phyloP scores from a whole-genome alignment of 2,888 invertebrate species.

The Junonia oenone region DNA sequence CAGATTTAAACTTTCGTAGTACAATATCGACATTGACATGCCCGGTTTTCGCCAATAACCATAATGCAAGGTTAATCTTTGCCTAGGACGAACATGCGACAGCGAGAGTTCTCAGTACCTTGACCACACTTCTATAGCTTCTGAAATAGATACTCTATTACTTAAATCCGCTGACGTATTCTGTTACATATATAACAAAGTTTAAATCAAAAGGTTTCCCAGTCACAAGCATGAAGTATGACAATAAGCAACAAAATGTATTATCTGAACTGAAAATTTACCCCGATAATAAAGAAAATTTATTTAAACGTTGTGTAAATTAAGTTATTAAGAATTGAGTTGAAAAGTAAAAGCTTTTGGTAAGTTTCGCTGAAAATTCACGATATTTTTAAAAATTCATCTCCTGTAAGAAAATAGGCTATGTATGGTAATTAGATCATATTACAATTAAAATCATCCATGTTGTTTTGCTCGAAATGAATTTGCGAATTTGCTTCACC shows the following conservation, averaged over 20 bases:
- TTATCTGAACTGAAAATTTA: background rate
- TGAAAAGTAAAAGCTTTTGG: background rate
- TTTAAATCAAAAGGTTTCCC: constrained; percentile 25
- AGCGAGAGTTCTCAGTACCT: constrained; percentile 13
- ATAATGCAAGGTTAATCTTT: constrained; percentile 24
- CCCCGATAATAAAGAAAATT: background rate
- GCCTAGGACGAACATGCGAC: constrained; percentile 23
- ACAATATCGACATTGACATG: background rate
- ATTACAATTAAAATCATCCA: too few relatives aligned
- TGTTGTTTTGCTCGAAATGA: too few relatives aligned
- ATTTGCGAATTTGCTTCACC: too few relatives aligned
- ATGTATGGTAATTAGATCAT: background rate
- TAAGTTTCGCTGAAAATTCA: background rate
- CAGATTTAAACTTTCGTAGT: background rate
- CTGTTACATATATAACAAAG: constrained; percentile 25
- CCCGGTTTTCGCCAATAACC: constrained; percentile 2
- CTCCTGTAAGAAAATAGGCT: too few relatives aligned
- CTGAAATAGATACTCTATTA: constrained; percentile 25
- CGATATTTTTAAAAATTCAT: too few relatives aligned
- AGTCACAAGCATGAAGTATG: constrained; percentile 19
- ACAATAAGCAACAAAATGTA: constrained; percentile 16
- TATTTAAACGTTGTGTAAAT: background rate
- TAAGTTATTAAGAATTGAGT: background rate
- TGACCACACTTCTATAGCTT: constrained; percentile 26
- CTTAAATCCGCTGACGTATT: constrained; percentile 27